These are phyloP conservation scores for Drepana arcuata DNA, from an alignment of 1,140 invertebrate genomes.

Conservation along the genomic window DNA sequence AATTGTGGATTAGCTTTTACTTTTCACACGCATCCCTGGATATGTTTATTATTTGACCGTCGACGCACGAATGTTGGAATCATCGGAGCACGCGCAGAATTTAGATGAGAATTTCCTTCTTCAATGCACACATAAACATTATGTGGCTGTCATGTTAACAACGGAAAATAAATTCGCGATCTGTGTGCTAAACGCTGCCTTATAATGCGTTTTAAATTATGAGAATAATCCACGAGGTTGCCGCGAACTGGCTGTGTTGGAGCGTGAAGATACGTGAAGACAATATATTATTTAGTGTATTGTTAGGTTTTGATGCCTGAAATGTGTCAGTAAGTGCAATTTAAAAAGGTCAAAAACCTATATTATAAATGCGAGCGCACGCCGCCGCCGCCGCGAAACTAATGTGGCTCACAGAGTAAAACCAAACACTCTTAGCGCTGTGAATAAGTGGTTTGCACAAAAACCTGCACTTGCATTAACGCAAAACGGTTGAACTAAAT, in stretches of 20 bases:
- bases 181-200: slow-evolving; percentile 43
- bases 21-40: slow-evolving; percentile 54
- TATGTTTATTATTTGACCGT: slow-evolving; percentile 51
- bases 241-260: slow-evolving; percentile 25
- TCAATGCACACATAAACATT: slow-evolving; percentile 59
- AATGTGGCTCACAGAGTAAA: slow-evolving; percentile 50
- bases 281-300: not conserved
- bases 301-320: slow-evolving; percentile 7
- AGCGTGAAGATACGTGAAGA: slow-evolving; percentile 8
- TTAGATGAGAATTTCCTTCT: slow-evolving; percentile 63
- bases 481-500: slow-evolving; percentile 18
- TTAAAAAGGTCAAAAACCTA: slow-evolving; percentile 51
- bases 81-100: slow-evolving; percentile 57
- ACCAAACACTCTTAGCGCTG: slow-evolving; percentile 40
- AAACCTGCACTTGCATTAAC: slow-evolving; percentile 33
- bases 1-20: slow-evolving; percentile 35
- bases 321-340: slow-evolving; percentile 49
- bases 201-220: slow-evolving; percentile 59
- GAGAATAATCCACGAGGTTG: slow-evolving; percentile 33
- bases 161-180: slow-evolving; percentile 51
- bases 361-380: slow-evolving; percentile 63
- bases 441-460: slow-evolving; percentile 34
- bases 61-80: slow-evolving; percentile 55
- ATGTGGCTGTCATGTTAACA: slow-evolving; percentile 62
- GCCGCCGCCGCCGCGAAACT: slow-evolving; percentile 40